These are phyloP conservation scores for Mareca penelope DNA, from an alignment of 2,797 vertebrate species.

Conservation along the genomic window DNA sequence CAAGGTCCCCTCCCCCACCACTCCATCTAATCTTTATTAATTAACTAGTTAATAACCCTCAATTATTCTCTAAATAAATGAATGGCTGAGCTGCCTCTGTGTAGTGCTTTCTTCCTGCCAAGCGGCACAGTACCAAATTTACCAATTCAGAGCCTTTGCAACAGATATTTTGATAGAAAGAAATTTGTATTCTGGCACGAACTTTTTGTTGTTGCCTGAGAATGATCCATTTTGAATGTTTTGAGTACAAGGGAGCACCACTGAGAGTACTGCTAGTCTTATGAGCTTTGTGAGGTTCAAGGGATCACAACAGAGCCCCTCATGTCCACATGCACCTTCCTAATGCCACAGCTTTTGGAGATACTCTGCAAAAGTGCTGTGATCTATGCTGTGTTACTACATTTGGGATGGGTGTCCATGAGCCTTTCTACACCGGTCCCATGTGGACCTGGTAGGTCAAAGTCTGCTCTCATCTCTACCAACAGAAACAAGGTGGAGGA, in stretches of 20 bases:
- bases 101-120: not conserved
- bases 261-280: not conserved
- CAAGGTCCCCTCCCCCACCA: not conserved
- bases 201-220: not conserved
- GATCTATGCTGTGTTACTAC: not conserved
- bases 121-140: not conserved
- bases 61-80: slow-evolving; percentile 34
- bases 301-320: not conserved
- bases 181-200: not conserved
- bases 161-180: not conserved
- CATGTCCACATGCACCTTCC: not conserved
- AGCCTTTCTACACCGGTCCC: not conserved
- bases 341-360: not conserved
- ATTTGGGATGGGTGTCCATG: not conserved
- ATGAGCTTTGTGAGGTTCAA: not conserved
- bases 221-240: not conserved
- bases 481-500: not conserved
- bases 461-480: not conserved
- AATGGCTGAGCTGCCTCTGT: not conserved
- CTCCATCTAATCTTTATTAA: slow-evolving; percentile 48
- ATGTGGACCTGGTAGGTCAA: not conserved
- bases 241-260: not conserved
- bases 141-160: not conserved
- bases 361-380: not conserved
- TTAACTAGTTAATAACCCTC: slow-evolving; percentile 46